Evolutionary conservation across 2,113 vertebrate genomes (phyloP).

Genomic region (Pimephales promelas): DNA sequence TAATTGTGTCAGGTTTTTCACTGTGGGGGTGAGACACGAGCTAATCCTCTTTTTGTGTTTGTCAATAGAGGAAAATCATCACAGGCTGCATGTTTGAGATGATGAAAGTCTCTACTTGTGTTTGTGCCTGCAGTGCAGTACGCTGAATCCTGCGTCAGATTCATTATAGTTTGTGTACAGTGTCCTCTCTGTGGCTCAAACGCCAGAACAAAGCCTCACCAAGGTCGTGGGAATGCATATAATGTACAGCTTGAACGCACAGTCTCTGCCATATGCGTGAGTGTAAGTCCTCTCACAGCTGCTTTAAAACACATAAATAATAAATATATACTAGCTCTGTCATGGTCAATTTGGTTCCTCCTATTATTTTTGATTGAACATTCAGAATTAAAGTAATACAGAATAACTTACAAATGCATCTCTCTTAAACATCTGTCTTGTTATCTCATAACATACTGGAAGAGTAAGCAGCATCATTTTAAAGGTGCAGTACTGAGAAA

Average conservation of each 20-base stretch:
- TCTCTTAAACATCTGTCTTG: not conserved
- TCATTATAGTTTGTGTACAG: not conserved
- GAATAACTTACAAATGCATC: not conserved
- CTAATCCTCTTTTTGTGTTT: conserved; percentile 71
- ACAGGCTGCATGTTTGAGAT: conserved; percentile 8
- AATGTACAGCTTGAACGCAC: not conserved
- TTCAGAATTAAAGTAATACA: not conserved
- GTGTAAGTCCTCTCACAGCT: not conserved
- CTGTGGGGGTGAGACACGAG: conserved; percentile 63
- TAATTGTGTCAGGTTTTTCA: conserved; percentile 67
- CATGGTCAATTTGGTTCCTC: not conserved
- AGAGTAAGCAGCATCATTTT: not conserved
- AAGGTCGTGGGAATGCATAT: not conserved
- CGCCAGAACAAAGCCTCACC: not conserved
- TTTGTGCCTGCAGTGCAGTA: not conserved
- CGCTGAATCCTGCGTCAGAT: not conserved
- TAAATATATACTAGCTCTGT: not conserved
- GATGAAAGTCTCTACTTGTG: not conserved
- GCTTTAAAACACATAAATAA: not conserved
- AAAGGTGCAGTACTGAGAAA: not conserved
- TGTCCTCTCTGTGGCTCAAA: not conserved
- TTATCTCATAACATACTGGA: not conserved
- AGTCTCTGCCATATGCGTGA: not conserved
- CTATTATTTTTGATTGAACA: too few relatives aligned
- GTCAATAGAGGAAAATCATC: conserved; percentile 63